Base-by-base conservation (phyloP, 2,113 vertebrate species). In the Festucalex cinctus region DNA sequence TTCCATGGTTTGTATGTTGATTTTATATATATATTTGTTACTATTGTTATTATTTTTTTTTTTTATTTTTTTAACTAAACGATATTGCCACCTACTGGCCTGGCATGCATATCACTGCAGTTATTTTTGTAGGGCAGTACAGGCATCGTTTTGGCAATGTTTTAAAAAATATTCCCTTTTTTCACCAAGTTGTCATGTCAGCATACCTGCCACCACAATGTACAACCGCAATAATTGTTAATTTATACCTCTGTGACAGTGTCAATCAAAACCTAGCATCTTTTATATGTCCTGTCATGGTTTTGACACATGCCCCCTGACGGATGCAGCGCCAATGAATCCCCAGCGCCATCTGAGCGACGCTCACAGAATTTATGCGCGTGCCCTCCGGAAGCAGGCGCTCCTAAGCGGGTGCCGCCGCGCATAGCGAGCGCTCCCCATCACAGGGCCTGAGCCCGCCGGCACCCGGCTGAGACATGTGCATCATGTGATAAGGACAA, bases 321-420 rank as follows among this genome's bases (percentile, higher is more conserved):
- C 75, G 71, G 76, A 82, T 71, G 75, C 66, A 68, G 68, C 71
- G 84, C 85, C 66, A 83, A 88, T 85, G 48, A 86, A 81, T 89
- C 83, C 69, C 72, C 85, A 39, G 70, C 77, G 81, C 79, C 86
- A 86, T 87, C 81, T 82, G 85, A 88, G 85, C 75, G 20, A 7
- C 41, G 77, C 79, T 82, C 79, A 85, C 77, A 80, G 86, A 81
- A 88, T 90, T 86, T 83, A 86, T 85, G 73, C 46, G 59, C 70
- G 67, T 82, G 86, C 83, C 84, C 83, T 81, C 86, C 75, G 71
- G 81, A 83, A 81, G 79, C 68, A 76, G 2, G 72, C 9, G 22
- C 66, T 71, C 75, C 5, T 78, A 65, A 56, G 74, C 75, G 63
- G 71, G 73, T 76, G 82, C 81, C 80, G 75, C 79, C 48, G 17